These are phyloP conservation scores for Mastomys natalensis DNA, from an alignment of 2,113 vertebrate genomes.

Conservation along the genomic window DNA sequence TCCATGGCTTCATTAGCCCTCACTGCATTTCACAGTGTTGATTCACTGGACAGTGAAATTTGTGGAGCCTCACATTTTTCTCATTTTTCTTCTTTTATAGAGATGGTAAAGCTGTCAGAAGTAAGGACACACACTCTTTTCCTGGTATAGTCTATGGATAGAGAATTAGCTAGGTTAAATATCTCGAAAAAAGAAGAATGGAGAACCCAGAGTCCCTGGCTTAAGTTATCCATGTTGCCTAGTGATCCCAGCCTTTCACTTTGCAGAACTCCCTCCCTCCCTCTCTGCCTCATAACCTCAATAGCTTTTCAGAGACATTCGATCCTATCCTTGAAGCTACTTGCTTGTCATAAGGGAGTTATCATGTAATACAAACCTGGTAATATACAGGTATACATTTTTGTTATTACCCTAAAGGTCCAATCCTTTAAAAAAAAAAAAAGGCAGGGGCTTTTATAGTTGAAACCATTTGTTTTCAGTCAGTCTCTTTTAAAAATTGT, in stretches of 20 bases:
- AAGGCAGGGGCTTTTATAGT: background rate
- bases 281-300: background rate
- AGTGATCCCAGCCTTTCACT: background rate
- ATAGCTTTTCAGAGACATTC: background rate
- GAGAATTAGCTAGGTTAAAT: conserved; percentile 3
- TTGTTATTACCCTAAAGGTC: background rate
- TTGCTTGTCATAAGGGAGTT: conserved; percentile 6
- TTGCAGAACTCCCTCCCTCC: conserved; percentile 6
- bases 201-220: background rate
- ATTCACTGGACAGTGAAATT: background rate
- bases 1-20: background rate
- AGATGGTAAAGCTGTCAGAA: conserved; percentile 6
- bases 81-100: background rate
- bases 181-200: background rate
- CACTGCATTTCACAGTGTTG: background rate
- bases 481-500: background rate
- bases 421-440: background rate
- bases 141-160: conserved; percentile 14
- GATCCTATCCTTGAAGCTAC: background rate
- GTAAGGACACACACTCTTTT: background rate
- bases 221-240: background rate
- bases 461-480: conserved; percentile 25
- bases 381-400: background rate
- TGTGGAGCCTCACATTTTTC: background rate
- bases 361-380: background rate